Conservation (phyloP, 2,113 vertebrate species). For the Catharus minimus region DNA sequence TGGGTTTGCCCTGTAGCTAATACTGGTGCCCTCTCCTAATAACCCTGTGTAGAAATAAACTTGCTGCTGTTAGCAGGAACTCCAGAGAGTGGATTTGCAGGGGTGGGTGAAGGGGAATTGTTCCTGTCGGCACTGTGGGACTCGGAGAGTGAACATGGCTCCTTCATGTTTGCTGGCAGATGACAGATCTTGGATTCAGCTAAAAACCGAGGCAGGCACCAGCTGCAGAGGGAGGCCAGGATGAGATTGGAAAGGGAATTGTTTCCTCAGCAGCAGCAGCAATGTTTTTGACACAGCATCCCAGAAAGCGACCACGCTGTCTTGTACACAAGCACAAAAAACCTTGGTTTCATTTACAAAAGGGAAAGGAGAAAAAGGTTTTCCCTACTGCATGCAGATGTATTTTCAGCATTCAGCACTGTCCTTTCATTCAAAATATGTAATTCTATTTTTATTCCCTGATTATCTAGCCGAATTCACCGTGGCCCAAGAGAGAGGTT, state of each 20-base stretch:
- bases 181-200: not conserved
- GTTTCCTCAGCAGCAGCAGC: not conserved
- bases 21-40: not conserved
- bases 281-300: not conserved
- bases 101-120: not conserved
- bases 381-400: not conserved
- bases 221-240: not conserved
- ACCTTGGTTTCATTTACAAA: not conserved
- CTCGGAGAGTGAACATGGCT: not conserved
- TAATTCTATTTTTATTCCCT: constrained; percentile 32
- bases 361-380: not conserved
- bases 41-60: not conserved
- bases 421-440: not conserved
- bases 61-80: not conserved
- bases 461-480: constrained; percentile 5
- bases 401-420: not conserved
- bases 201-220: not conserved
- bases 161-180: not conserved
- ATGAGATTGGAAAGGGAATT: not conserved
- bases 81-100: not conserved
- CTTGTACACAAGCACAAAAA: not conserved
- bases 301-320: not conserved
- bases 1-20: not conserved
- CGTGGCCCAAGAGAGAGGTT: not conserved
- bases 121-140: not conserved